phyloP scores from a whole-genome alignment of 2,797 vertebrate genomes.

The Aldrovandia affinis region DNA sequence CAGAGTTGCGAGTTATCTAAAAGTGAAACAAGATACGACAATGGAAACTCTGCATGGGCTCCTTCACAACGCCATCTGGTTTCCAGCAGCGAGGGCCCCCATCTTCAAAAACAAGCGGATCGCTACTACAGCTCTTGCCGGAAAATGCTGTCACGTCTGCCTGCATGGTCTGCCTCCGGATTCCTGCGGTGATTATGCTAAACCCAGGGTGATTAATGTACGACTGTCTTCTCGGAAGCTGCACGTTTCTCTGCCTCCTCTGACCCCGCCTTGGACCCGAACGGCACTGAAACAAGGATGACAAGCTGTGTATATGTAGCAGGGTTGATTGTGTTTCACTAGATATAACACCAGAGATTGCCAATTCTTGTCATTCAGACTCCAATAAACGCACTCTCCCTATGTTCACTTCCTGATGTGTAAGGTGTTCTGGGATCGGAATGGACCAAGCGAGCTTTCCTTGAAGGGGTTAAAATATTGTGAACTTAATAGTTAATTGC shows the following conservation, averaged over 20 bases:
- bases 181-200: slow-evolving; percentile 43
- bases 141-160: slow-evolving; percentile 53
- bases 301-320: no score
- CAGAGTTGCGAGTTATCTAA: slow-evolving; percentile 19
- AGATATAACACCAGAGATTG: no score
- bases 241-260: slow-evolving; percentile 31
- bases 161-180: slow-evolving; percentile 45
- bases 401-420: no score
- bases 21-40: slow-evolving; percentile 31
- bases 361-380: no score
- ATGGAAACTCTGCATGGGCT: slow-evolving; percentile 36
- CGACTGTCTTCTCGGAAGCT: slow-evolving; percentile 57
- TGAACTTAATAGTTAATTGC: no score
- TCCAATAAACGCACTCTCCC: no score
- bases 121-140: slow-evolving; percentile 39
- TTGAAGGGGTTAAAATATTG: no score
- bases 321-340: no score
- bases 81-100: slow-evolving; percentile 40
- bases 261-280: slow-evolving; percentile 44
- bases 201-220: slow-evolving; percentile 59
- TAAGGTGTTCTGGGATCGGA: no score
- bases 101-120: slow-evolving; percentile 37
- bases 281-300: background rate
- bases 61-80: slow-evolving; percentile 30
- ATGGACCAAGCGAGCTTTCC: no score